A percentile compares a stretch with the other conserved stretches of the same genome.
These are phyloP conservation scores for Gasteruption jaculator DNA, from an alignment of 2,888 invertebrate genomes.

Conservation along the genomic window DNA sequence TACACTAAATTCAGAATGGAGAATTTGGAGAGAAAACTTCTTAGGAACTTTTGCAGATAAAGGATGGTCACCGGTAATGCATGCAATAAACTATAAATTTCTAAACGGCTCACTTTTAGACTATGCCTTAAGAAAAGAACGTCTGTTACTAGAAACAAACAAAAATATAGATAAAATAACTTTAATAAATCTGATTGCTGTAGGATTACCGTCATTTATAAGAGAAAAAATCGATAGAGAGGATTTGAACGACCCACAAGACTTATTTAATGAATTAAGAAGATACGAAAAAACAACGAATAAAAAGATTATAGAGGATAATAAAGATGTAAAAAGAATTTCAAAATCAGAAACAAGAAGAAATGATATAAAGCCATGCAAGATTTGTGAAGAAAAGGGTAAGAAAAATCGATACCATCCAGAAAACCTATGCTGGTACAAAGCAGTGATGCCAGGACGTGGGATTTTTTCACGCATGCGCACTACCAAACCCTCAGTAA, in stretches of 20 bases:
- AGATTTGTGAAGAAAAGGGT: slow-evolving; percentile 8
- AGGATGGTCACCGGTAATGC: slow-evolving; percentile 13
- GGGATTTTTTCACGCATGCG: too few relatives aligned
- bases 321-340: too few relatives aligned
- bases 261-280: slow-evolving; percentile 27
- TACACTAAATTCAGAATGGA: slow-evolving; percentile 11
- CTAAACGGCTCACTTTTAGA: slow-evolving; percentile 23
- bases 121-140: slow-evolving; percentile 25
- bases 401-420: slow-evolving; percentile 12
- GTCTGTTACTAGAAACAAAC: slow-evolving; percentile 21
- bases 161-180: slow-evolving; percentile 19
- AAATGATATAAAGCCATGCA: slow-evolving; percentile 8
- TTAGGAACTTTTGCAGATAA: slow-evolving; percentile 9
- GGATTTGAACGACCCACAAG: slow-evolving; percentile 14
- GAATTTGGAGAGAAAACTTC: slow-evolving; percentile 6
- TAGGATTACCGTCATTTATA: slow-evolving; percentile 22
- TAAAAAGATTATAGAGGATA: too few relatives aligned
- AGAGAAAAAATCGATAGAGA: slow-evolving; percentile 25
- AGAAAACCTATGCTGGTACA: slow-evolving; percentile 17
- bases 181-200: slow-evolving; percentile 20
- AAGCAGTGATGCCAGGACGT: too few relatives aligned
- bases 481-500: too few relatives aligned
- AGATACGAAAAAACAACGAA: slow-evolving; percentile 24
- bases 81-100: slow-evolving; percentile 12
- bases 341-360: slow-evolving; percentile 8